A percentile compares a stretch with the other conserved stretches of the same genome.
These are phyloP conservation scores for Nycteola revayana DNA, from an alignment of 2,888 invertebrate species.

Conservation along the genomic window DNA sequence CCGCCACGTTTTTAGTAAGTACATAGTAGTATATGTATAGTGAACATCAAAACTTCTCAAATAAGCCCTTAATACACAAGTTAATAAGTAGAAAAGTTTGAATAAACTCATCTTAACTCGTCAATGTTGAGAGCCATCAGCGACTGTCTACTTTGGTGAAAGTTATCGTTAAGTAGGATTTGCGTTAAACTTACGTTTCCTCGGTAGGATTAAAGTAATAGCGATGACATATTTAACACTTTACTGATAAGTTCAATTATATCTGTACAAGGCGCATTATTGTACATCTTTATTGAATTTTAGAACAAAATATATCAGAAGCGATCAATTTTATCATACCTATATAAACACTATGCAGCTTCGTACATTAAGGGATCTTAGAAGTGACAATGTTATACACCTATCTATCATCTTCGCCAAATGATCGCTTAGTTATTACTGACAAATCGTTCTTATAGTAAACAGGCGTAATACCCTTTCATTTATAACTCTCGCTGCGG, in stretches of 20 bases:
- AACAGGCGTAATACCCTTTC: slow-evolving; percentile 76
- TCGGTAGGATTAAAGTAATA: slow-evolving; percentile 70
- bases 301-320: too few species aligned
- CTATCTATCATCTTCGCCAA: too few species aligned
- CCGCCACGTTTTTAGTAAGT: slow-evolving; percentile 45
- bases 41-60: slow-evolving; percentile 51
- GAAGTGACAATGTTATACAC: too few species aligned
- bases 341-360: too few species aligned
- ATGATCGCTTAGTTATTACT: slow-evolving; percentile 38
- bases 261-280: too few species aligned
- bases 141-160: slow-evolving; percentile 74
- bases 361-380: too few species aligned
- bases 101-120: slow-evolving; percentile 70
- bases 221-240: slow-evolving; percentile 55
- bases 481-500: slow-evolving; percentile 77
- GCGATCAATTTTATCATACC: too few species aligned
- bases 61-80: slow-evolving; percentile 72
- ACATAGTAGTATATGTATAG: slow-evolving; percentile 9
- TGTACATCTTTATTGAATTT: too few species aligned
- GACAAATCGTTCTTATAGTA: slow-evolving; percentile 55
- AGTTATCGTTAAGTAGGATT: slow-evolving; percentile 79
- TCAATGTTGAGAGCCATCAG: slow-evolving; percentile 75
- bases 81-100: slow-evolving; percentile 77
- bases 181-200: slow-evolving; percentile 68
- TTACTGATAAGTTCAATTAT: slow-evolving; percentile 18